Evolutionary conservation across 2,113 vertebrate genomes (phyloP).

Genomic region (Triplophysa dalaica): DNA sequence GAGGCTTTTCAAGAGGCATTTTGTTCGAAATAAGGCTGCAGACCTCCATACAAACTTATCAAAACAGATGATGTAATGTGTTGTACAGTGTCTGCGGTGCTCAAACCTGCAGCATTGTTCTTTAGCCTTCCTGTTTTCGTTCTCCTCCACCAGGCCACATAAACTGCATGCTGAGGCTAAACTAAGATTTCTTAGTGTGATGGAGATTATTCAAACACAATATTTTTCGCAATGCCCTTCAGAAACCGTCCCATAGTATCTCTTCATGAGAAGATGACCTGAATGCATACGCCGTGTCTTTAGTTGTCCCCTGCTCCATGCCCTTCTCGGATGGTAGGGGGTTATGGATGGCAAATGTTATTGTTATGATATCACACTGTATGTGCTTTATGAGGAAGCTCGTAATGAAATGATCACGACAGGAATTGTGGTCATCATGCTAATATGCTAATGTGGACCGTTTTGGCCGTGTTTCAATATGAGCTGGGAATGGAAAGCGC

Average conservation of each 20-base stretch:
- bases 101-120: constrained; percentile 68
- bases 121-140: constrained; percentile 68
- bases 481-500: too few relatives aligned
- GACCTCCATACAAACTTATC: constrained; percentile 64
- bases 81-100: constrained; percentile 56
- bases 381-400: not conserved
- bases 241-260: not conserved
- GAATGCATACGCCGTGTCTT: not conserved
- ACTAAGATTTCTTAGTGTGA: constrained; percentile 32
- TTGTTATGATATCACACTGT: not conserved
- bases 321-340: not conserved
- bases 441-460: not conserved
- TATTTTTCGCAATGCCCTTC: constrained; percentile 17
- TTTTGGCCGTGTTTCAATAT: not conserved
- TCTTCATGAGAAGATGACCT: not conserved
- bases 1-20: not conserved
- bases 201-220: constrained; percentile 24
- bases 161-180: constrained; percentile 58
- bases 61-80: constrained; percentile 73
- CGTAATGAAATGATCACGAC: not conserved
- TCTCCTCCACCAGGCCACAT: constrained; percentile 41
- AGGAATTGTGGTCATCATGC: not conserved
- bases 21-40: constrained; percentile 45
- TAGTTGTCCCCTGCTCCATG: not conserved
- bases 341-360: not conserved